Conservation (phyloP, 2,113 vertebrate species). For the Hemichromis elongatus region DNA sequence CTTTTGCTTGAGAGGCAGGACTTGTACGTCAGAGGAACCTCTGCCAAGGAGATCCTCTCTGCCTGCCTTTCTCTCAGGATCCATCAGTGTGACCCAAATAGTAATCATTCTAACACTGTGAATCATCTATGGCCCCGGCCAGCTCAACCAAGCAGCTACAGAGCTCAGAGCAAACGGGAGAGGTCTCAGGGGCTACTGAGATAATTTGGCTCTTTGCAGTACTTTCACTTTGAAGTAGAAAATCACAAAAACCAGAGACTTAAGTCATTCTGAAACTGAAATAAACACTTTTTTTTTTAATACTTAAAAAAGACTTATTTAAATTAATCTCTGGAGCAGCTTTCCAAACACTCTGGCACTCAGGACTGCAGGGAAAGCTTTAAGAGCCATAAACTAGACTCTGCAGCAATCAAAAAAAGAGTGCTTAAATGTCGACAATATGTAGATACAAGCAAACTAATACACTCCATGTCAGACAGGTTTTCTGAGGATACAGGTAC, state of each 20-base stretch:
- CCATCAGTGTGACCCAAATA: constrained; percentile 67
- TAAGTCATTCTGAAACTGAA: constrained; percentile 9
- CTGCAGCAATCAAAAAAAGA: not conserved
- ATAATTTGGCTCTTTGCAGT: constrained; percentile 15
- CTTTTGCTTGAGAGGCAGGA: constrained; percentile 46
- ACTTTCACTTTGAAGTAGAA: not conserved
- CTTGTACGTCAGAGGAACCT: constrained; percentile 30
- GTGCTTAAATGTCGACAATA: not conserved
- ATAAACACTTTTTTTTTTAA: not conserved
- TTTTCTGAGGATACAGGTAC: not conserved
- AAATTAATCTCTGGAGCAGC: constrained; percentile 1
- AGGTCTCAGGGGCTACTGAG: not conserved
- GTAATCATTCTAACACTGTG: constrained; percentile 59
- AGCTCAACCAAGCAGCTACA: constrained; percentile 7
- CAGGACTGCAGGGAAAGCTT: not conserved
- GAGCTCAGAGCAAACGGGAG: not conserved
- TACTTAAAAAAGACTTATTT: not conserved
- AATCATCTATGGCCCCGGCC: constrained; percentile 46
- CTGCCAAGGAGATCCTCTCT: constrained; percentile 58
- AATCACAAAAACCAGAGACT: not conserved
- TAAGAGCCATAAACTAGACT: not conserved
- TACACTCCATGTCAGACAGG: not conserved
- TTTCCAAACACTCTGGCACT: not conserved
- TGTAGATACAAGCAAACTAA: not conserved
- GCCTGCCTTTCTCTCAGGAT: constrained; percentile 43